Percentiles rank a stretch among this genome's conserved stretches.
These are phyloP conservation scores for Craterocephalus amniculus DNA, from an alignment of 2,797 vertebrate species.

Conservation along the genomic window DNA sequence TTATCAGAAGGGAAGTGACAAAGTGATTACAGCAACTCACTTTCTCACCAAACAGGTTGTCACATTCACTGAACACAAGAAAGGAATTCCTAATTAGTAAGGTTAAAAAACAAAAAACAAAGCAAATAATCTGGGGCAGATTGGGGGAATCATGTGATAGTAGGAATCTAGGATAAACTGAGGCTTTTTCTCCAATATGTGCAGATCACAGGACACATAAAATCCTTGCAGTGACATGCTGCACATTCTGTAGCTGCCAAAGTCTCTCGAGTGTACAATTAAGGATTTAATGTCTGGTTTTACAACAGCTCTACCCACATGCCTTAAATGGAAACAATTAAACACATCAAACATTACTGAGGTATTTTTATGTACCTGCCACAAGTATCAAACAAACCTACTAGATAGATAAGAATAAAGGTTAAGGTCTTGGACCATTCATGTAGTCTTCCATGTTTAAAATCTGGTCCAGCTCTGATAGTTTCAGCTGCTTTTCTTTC, in stretches of 20 bases:
- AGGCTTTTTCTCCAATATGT: conserved; percentile 2
- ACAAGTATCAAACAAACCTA: too few relatives aligned
- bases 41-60: neutral
- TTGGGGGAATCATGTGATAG: conserved; percentile 43
- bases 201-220: neutral
- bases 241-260: too few relatives aligned
- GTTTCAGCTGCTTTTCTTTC: too few relatives aligned
- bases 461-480: neutral
- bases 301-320: too few relatives aligned
- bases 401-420: too few relatives aligned
- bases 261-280: too few relatives aligned
- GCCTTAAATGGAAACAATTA: too few relatives aligned
- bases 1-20: conserved; percentile 25
- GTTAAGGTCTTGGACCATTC: too few relatives aligned
- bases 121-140: conserved; percentile 29
- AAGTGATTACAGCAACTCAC: conserved; percentile 6
- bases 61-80: conserved; percentile 1
- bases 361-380: too few relatives aligned
- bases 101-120: neutral
- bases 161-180: conserved; percentile 44
- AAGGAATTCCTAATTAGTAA: conserved; percentile 8
- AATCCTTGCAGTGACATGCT: neutral
- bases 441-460: neutral
- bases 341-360: too few relatives aligned
- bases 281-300: too few relatives aligned